Percentiles rank a stretch among this genome's conserved stretches.
These are phyloP conservation scores for Ctenicera cuprea DNA, from an alignment of 2,888 invertebrate species.

Conservation along the genomic window DNA sequence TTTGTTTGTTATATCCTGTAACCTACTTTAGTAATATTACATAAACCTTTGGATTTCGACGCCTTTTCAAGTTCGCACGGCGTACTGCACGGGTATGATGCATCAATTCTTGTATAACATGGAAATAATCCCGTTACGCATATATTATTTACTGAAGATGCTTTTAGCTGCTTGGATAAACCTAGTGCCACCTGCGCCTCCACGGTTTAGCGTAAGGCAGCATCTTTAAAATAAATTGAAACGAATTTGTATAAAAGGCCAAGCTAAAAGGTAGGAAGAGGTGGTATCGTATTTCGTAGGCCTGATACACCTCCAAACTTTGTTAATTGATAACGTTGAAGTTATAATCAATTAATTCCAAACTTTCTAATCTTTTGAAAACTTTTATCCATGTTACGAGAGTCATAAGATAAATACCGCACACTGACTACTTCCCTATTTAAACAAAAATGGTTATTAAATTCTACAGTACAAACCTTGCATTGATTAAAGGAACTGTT, in stretches of 20 bases:
- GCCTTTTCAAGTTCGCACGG: neutral
- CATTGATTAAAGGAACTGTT: too few species aligned
- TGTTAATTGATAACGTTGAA: too few species aligned
- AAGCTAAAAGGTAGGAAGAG: neutral
- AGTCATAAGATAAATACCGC: too few species aligned
- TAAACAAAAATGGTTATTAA: too few species aligned
- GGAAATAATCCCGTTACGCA: slow-evolving; percentile 66
- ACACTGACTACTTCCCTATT: too few species aligned
- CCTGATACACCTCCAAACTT: too few species aligned
- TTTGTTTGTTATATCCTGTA: neutral
- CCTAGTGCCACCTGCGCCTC: slow-evolving; percentile 63
- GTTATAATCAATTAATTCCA: too few species aligned
- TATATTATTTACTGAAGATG: slow-evolving; percentile 70
- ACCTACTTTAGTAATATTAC: slow-evolving; percentile 14
- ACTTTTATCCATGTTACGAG: too few species aligned
- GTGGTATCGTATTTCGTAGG: neutral
- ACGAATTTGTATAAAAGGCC: slow-evolving; percentile 14
- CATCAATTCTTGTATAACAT: slow-evolving; percentile 57
- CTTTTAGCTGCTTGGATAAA: slow-evolving; percentile 67
- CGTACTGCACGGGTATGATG: slow-evolving; percentile 28
- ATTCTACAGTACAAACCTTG: too few species aligned
- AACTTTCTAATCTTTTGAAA: too few species aligned
- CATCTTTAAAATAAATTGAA: slow-evolving; percentile 30
- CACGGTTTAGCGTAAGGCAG: slow-evolving; percentile 52
- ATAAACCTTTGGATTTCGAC: slow-evolving; percentile 1